Conservation (phyloP, 2,888 invertebrate species). For the Byasa hedistus region DNA sequence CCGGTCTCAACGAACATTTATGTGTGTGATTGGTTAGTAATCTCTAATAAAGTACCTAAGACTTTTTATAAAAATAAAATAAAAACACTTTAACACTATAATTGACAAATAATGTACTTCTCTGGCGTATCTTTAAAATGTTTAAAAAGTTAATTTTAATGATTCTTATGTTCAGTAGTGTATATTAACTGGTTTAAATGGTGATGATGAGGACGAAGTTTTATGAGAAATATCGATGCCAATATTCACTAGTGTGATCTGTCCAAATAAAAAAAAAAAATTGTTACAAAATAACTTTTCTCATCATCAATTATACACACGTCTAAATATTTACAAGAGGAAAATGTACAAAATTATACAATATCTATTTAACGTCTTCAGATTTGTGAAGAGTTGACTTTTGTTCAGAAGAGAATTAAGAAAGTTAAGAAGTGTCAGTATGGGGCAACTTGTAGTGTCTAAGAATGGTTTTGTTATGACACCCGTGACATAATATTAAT, state of each 20-base stretch:
- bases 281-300: too few species aligned
- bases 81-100: neutral
- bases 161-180: too few species aligned
- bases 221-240: too few species aligned
- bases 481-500: neutral
- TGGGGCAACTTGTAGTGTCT: neutral
- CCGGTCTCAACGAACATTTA: slow-evolving; percentile 8
- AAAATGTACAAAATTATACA: neutral
- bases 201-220: too few species aligned
- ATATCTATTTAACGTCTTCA: neutral
- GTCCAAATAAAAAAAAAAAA: too few species aligned
- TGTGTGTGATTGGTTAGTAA: slow-evolving; percentile 14
- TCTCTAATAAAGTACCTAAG: neutral
- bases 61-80: neutral
- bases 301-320: neutral
- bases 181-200: too few species aligned
- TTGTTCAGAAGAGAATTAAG: neutral
- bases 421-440: slow-evolving; percentile 1
- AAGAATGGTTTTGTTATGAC: neutral
- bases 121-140: neutral
- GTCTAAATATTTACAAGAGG: neutral
- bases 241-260: too few species aligned
- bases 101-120: neutral
- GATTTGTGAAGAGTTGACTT: neutral
- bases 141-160: neutral